phyloP scores from a whole-genome alignment of 35 echinoderm and acorn worm genomes.

The Ophioderma brevispina region DNA sequence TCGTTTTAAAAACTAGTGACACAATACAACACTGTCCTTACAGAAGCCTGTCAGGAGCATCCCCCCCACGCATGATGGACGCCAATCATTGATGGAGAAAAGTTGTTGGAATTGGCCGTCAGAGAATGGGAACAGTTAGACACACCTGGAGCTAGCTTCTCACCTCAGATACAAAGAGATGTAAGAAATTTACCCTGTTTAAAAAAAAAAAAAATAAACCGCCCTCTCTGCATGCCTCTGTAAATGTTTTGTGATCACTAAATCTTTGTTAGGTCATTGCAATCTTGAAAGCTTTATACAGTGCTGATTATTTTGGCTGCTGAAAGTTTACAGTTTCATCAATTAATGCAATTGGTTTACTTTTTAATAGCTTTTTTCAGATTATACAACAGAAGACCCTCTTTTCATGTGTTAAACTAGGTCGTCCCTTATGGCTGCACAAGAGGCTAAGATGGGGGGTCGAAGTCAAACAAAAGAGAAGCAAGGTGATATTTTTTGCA shows the following conservation, averaged over 20 bases:
- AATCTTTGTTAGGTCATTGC: too few species aligned
- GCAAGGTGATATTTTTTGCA: slow-evolving; percentile 73
- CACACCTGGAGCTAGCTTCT: slow-evolving; percentile 65
- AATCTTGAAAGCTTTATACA: too few species aligned
- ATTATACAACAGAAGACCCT: slow-evolving; percentile 86
- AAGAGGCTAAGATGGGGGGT: slow-evolving; percentile 79
- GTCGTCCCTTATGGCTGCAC: slow-evolving; percentile 63
- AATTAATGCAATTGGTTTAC: too few species aligned
- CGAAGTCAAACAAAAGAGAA: slow-evolving; percentile 87
- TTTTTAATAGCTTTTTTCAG: slow-evolving; percentile 76
- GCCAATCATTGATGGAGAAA: slow-evolving; percentile 88
- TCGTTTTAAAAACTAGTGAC: too few species aligned
- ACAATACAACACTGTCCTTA: too few species aligned
- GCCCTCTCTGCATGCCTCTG: too few species aligned
- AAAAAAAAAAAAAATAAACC: too few species aligned
- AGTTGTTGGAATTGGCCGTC: slow-evolving; percentile 72
- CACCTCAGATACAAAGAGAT: slow-evolving; percentile 92
- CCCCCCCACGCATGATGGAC: slow-evolving; percentile 59
- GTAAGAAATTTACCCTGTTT: slow-evolving; percentile 44
- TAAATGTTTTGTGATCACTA: too few species aligned
- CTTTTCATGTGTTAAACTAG: slow-evolving; percentile 87
- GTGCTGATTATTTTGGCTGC: too few species aligned
- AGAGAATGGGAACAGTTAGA: slow-evolving; percentile 75
- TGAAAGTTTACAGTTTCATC: too few species aligned
- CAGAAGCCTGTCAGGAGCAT: slow-evolving; percentile 69